Percentiles rank a stretch among this genome's conserved stretches.
phyloP scores from a whole-genome alignment of 2,888 invertebrate species.

The Ceramica pisi region DNA sequence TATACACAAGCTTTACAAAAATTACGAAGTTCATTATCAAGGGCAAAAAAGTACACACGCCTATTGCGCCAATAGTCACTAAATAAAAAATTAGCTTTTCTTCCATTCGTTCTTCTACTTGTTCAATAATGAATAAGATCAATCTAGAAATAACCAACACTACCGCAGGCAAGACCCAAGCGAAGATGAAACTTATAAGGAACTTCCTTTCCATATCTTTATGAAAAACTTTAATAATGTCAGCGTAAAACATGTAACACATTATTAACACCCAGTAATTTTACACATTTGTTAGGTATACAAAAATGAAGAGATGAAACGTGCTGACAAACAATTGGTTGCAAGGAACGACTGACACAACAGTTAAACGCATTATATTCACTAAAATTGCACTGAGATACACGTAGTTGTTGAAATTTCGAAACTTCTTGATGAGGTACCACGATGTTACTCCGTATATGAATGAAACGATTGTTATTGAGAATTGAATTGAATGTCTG shows the following conservation, averaged over 20 bases:
- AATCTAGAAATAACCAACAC: neutral
- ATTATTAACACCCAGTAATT: constrained; percentile 32
- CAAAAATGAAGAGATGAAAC: neutral
- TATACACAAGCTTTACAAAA: constrained; percentile 5
- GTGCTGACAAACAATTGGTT: neutral
- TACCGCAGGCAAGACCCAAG: constrained; percentile 9
- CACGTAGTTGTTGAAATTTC: constrained; percentile 28
- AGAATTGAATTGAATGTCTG: neutral
- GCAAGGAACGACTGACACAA: neutral
- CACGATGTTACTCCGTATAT: constrained; percentile 29
- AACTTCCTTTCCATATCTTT: constrained; percentile 1
- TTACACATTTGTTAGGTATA: constrained; percentile 12
- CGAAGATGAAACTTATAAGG: constrained; percentile 15
- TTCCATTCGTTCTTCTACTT: neutral
- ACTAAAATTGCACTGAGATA: constrained; percentile 14
- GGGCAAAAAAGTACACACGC: neutral
- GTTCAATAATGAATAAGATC: neutral
- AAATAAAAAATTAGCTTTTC: neutral
- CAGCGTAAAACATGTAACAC: constrained; percentile 31
- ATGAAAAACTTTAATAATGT: constrained; percentile 36
- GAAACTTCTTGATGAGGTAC: constrained; percentile 28
- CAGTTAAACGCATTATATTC: constrained; percentile 24
- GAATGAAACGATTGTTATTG: constrained; percentile 7
- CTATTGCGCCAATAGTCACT: neutral
- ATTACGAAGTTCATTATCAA: constrained; percentile 16